Percentiles rank a stretch among this genome's conserved stretches.
These are phyloP conservation scores for Colius striatus DNA, from an alignment of 2,113 vertebrate species.

Conservation along the genomic window DNA sequence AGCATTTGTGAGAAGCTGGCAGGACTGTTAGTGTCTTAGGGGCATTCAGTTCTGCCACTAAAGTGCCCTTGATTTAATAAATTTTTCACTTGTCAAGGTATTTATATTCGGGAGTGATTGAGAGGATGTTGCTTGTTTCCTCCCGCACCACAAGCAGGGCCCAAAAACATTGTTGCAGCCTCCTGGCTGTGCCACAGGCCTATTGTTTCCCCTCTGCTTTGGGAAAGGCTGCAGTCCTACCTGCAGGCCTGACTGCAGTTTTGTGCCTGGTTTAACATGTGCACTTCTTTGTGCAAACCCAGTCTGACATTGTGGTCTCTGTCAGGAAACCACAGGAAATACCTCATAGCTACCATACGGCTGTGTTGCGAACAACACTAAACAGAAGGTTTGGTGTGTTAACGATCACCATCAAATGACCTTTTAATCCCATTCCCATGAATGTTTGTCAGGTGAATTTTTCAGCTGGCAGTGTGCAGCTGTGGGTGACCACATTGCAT, in stretches of 20 bases:
- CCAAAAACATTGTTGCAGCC: not conserved
- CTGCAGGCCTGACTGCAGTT: not conserved
- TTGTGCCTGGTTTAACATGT: not conserved
- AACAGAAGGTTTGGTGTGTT: not conserved
- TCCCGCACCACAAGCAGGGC: not conserved
- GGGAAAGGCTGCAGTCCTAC: not conserved
- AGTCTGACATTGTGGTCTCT: not conserved
- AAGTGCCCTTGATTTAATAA: not conserved
- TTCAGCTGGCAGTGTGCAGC: not conserved
- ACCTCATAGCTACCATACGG: rapidly evolving
- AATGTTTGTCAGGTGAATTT: not conserved
- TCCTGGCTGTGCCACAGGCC: rapidly evolving
- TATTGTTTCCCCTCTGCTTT: not conserved
- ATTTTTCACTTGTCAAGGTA: not conserved
- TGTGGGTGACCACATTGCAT: not conserved
- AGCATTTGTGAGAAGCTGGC: not conserved
- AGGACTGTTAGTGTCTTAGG: not conserved
- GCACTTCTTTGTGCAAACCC: not conserved
- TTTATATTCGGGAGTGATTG: not conserved
- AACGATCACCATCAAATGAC: not conserved
- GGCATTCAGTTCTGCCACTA: rapidly evolving
- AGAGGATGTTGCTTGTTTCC: not conserved
- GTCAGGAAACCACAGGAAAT: not conserved
- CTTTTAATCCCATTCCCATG: not conserved
- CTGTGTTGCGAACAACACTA: not conserved